Evolutionary conservation across 2,113 vertebrate genomes (phyloP).

Genomic region (Polypterus senegalus): DNA sequence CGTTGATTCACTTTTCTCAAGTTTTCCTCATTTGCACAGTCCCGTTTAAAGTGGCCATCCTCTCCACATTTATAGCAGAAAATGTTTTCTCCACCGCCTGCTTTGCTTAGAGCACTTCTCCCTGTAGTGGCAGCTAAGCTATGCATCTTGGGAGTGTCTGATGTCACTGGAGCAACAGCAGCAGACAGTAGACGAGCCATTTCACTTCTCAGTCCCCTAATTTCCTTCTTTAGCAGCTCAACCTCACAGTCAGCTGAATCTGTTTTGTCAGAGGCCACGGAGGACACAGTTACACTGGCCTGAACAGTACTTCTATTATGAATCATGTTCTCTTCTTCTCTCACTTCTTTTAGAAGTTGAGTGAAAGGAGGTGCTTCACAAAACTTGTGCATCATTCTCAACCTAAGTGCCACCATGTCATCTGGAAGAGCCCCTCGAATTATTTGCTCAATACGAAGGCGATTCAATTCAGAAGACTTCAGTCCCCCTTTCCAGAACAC

Average conservation of each 20-base stretch:
- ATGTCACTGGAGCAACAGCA: no score
- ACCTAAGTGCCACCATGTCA: background rate
- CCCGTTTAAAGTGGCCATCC: constrained; percentile 11
- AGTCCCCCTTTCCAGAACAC: no score
- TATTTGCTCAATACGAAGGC: background rate
- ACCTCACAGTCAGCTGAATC: background rate
- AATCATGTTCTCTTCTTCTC: background rate
- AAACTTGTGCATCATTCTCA: background rate
- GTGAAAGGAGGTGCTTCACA: background rate
- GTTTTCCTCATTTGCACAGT: constrained; percentile 13
- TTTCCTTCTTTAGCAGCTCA: background rate
- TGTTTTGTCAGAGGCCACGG: background rate
- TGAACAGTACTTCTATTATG: background rate
- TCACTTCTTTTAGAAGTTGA: background rate
- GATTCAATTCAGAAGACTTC: no score
- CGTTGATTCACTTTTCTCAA: constrained; percentile 17
- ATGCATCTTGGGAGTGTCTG: no score
- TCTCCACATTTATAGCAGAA: constrained; percentile 22
- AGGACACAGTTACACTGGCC: background rate
- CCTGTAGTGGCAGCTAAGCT: no score
- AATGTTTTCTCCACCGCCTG: background rate
- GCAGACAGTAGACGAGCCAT: no score
- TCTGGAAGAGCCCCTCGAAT: background rate
- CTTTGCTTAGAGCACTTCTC: no score
- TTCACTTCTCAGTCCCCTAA: background rate